Base-by-base conservation (phyloP, 2,888 invertebrate genomes). In the Drosophila antonietae region DNA sequence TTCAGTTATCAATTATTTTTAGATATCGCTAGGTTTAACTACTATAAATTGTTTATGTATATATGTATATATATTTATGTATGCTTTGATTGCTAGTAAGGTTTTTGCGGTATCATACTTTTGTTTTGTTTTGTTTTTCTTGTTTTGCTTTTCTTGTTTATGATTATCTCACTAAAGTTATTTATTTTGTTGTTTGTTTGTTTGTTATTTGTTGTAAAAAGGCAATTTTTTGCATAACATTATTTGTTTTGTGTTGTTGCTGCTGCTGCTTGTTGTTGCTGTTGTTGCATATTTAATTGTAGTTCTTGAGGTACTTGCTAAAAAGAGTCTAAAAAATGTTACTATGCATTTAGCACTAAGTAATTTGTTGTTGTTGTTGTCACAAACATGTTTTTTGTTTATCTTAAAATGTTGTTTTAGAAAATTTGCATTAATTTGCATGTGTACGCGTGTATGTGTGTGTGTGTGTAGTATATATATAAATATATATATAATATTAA, bases 51-150 rank as follows among this genome's bases (percentile, higher is more conserved):
- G 46, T 58, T 68, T 18, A 52, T 39, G 23, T 64, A 47, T 75
- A 73, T 58, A 41, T 75, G 51, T 63, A 49, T 66, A 57, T 65
- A 43, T 69, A 52, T 70, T 70, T 63, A 62, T 78, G 66, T 80
- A 76, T 86, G 87, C 84, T 83, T 84, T 72, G 87, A 80, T 87
- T 84, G 78, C 84, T 84, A 84, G 87, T 84, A 84, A 84, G 84
- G 84, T 84, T 84, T 74, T 84, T 87, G 84, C 84, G 84, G 84
- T 84, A 87, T 86, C 67, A 61, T 78, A 74, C 37, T 53, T 46
- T 47, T 28, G 33, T 58, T 49, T 23, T 23, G 23, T 28, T 52
- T 35, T n/a, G 28, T 57, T 56, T 57, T n/a, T 18, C 20, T 43
- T n/a, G n/a, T n/a, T n/a, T n/a, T n/a, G n/a, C n/a, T n/a, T 55